A percentile compares a stretch with the other conserved stretches of the same genome.
phyloP scores from a whole-genome alignment of 2,888 invertebrate genomes.

The Noctua fimbriata region DNA sequence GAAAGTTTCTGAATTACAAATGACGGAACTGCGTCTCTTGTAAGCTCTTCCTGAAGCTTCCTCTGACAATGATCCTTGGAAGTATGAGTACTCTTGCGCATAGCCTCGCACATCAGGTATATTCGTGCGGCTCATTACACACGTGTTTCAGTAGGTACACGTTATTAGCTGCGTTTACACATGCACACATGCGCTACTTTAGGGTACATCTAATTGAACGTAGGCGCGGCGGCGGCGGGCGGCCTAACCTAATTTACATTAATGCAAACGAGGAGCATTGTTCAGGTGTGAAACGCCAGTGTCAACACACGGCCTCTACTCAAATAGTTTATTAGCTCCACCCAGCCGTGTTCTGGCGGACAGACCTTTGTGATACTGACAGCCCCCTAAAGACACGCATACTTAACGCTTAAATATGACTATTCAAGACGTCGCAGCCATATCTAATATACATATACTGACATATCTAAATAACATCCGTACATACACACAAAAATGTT shows the following conservation, averaged over 20 bases:
- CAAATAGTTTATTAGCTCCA: conserved; percentile 90
- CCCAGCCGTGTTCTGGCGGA: conserved; percentile 88
- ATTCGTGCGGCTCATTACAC: conserved; percentile 61
- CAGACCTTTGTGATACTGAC: conserved; percentile 87
- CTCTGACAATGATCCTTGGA: background rate
- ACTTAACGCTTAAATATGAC: conserved; percentile 86
- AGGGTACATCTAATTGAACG: conserved; percentile 89
- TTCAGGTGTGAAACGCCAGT: conserved; percentile 90
- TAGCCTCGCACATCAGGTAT: conserved; percentile 24
- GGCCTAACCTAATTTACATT: conserved; percentile 90
- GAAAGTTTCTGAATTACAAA: background rate
- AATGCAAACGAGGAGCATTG: conserved; percentile 90
- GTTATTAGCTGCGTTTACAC: conserved; percentile 82
- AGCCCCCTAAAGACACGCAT: conserved; percentile 86
- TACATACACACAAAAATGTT: conserved; percentile 52
- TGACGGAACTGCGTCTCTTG: background rate
- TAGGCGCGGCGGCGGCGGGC: conserved; percentile 84
- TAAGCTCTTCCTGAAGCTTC: conserved; percentile 4
- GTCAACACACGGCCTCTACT: conserved; percentile 89
- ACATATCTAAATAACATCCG: conserved; percentile 66
- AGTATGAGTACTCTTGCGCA: conserved; percentile 13
- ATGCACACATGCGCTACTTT: conserved; percentile 87
- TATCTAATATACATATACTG: conserved; percentile 73
- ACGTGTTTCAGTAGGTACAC: conserved; percentile 59
- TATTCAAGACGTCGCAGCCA: conserved; percentile 80